Evolutionary conservation across 2,888 invertebrate species (phyloP), one percentile per base, ranked within the genome.

Genomic region (Miltochrista miniata): DNA sequence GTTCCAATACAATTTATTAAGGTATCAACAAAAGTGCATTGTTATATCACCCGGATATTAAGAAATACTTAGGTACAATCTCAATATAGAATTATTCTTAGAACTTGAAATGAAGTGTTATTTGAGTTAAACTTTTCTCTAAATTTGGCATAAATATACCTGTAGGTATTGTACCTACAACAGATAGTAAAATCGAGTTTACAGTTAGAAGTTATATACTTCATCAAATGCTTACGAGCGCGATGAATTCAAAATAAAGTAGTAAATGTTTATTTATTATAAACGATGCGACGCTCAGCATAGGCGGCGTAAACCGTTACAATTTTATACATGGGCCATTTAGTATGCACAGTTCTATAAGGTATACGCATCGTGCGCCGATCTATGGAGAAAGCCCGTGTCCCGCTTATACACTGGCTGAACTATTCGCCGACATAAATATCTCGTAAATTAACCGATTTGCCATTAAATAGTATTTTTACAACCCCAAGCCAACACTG

Each of bases 221-320:
- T 79, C 70, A 60, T 79, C 72, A 81, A 79, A 83, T 75, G 67
- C 68, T 74, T 70, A 66, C 64, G 70, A 53, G 72, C 70, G 52
- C 55, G 62, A 64, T 76, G 82, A 85, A 87, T 85, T 85, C 75
- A 76, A 78, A n/a, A 83, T 87, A 83, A 86, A 85, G 81, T 81
- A 77, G 82, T 86, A 81, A 83, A 87, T 81, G 76, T 82, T 81
- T 85, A 85, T 86, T 81, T 83, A 71, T 68, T 65, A 68, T 67
- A 79, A 76, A 69, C 71, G 73, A 78, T 74, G 72, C 70, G 76
- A 76, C 68, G 64, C 59, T 74, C 60, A 64, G 70, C 76, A 75
- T 77, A 80, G 80, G 81, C 74, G 74, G 81, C 68, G 72, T 78
- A 79, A 78, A 89, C 90, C 89, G 90, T 90, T 90, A 89, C 83